phyloP scores from a whole-genome alignment of 2,113 vertebrate species.

The Junco hyemalis region DNA sequence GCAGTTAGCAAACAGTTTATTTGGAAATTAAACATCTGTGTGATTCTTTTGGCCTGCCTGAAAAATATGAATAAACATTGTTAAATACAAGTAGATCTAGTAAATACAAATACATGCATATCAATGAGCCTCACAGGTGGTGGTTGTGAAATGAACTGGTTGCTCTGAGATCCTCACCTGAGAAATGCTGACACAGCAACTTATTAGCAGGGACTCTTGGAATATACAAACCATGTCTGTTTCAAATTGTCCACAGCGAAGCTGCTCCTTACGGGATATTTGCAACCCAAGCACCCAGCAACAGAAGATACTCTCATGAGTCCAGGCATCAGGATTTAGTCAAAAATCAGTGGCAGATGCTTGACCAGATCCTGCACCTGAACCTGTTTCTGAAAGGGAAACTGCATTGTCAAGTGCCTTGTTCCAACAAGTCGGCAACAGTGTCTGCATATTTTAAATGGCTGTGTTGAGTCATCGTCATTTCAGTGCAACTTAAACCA shows the following conservation, averaged over 20 bases:
- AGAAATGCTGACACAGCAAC: not conserved
- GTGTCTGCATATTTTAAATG: conserved; percentile 12
- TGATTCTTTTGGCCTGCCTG: not conserved
- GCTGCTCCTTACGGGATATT: not conserved
- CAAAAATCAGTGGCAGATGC: not conserved
- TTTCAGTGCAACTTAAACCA: conserved; percentile 6
- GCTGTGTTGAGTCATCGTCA: not conserved
- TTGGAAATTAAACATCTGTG: not conserved
- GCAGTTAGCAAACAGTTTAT: not conserved
- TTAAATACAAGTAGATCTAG: not conserved
- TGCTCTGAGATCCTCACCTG: not conserved
- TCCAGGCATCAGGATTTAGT: not conserved
- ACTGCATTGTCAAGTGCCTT: not conserved
- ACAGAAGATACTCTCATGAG: not conserved
- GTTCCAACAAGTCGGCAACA: conserved; percentile 4
- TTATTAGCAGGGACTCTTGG: not conserved
- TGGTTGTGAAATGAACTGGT: not conserved
- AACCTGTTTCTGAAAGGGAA: conserved; percentile 14
- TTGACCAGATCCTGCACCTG: not conserved
- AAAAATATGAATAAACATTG: not conserved
- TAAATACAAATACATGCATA: not conserved
- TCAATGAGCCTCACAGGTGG: not conserved
- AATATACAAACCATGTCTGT: not conserved
- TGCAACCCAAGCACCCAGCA: not conserved
- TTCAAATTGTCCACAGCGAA: not conserved